A percentile compares a stretch with the other conserved stretches of the same genome.
These are phyloP conservation scores for Coelinius sp. DNA, from an alignment of 2,888 invertebrate genomes.

Conservation along the genomic window DNA sequence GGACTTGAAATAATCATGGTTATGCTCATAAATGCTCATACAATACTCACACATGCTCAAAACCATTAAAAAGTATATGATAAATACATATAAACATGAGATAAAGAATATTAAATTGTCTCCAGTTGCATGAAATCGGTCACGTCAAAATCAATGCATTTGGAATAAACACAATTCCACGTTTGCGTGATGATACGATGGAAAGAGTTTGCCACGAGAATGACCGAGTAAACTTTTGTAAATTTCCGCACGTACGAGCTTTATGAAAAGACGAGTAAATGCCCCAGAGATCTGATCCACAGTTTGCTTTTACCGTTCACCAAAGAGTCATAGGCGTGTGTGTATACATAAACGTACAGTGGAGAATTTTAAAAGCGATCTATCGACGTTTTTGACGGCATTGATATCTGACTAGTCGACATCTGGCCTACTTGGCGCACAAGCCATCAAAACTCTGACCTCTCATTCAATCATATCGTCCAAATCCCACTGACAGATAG, in stretches of 20 bases:
- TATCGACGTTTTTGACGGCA: conserved; percentile 3
- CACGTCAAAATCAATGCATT: not conserved
- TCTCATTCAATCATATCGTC: not conserved
- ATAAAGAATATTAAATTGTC: not conserved
- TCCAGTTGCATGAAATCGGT: not conserved
- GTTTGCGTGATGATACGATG: not conserved
- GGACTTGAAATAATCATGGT: not conserved
- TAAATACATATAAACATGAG: not conserved
- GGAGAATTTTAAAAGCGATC: conserved; percentile 8
- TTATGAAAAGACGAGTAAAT: conserved; percentile 13
- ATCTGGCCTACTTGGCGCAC: not conserved
- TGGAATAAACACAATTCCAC: not conserved
- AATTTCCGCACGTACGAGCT: conserved; percentile 28
- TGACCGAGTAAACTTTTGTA: conserved; percentile 17
- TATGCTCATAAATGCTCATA: not conserved
- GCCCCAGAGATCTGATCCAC: conserved; percentile 10
- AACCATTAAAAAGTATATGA: not conserved
- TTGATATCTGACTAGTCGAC: conserved; percentile 11
- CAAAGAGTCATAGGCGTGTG: not conserved
- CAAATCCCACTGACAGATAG: not conserved
- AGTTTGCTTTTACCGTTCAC: not conserved
- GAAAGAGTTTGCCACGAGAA: conserved; percentile 5
- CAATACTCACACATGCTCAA: too few species aligned
- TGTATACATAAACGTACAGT: conserved; percentile 6
- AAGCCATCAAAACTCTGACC: not conserved